Percentiles rank a stretch among this genome's conserved stretches.
These are phyloP conservation scores for Geodia barretti DNA, from an alignment of 37 sponge, comb jelly and placozoan species.

Conservation along the genomic window DNA sequence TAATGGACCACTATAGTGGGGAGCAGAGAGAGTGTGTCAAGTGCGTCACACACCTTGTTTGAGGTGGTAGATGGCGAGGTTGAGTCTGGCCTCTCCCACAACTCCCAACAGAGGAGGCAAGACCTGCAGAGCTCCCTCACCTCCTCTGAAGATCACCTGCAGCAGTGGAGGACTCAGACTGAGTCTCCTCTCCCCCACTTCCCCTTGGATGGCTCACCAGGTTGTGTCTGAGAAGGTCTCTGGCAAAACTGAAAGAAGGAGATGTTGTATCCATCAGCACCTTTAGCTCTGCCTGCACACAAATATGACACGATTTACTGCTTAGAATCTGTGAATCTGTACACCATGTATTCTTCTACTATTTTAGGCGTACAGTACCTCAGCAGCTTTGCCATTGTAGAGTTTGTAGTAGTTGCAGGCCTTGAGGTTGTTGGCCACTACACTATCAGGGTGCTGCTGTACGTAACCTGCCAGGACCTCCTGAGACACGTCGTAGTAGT, in stretches of 20 bases:
- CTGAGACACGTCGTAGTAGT: constrained; percentile 99
- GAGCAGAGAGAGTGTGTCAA: neutral
- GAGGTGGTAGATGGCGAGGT: constrained; percentile 91
- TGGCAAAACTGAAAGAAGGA: constrained; percentile 87
- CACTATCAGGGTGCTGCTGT: constrained; percentile 89
- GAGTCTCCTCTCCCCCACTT: neutral
- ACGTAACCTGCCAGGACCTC: constrained; percentile 97
- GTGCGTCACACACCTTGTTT: constrained; percentile 59
- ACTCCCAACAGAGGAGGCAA: constrained; percentile 93
- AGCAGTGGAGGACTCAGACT: neutral
- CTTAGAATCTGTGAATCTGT: too few species aligned
- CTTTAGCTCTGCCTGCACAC: constrained; percentile 90
- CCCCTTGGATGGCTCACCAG: constrained; percentile 37
- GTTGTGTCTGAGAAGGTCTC: constrained; percentile 95
- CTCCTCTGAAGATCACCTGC: constrained; percentile 95
- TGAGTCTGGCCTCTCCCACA: constrained; percentile 94
- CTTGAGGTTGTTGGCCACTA: constrained; percentile 94
- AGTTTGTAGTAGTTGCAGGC: constrained; percentile 97
- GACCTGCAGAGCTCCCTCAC: constrained; percentile 97
- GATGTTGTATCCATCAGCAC: constrained; percentile 79
- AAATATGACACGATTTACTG: too few species aligned
- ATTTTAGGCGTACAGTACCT: too few species aligned
- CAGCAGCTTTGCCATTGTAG: constrained; percentile 99
- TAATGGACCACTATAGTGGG: neutral
- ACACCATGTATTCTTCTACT: too few species aligned